Percentiles rank a stretch among this genome's conserved stretches.
Evolutionary conservation across 1,140 invertebrate species (phyloP).

Genomic region (Sipha flava): DNA sequence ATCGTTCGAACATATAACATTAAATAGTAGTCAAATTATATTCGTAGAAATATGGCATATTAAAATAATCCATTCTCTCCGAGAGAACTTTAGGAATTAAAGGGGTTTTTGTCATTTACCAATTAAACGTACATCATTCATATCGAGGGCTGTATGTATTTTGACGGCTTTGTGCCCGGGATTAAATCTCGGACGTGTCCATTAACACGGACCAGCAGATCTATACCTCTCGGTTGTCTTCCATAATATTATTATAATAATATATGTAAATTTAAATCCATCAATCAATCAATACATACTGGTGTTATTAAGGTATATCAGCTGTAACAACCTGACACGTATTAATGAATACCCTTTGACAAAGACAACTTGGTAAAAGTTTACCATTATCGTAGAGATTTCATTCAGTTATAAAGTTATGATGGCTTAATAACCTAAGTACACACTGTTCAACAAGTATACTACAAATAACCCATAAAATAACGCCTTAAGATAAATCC

Average conservation of each 20-base stretch:
- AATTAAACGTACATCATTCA: conserved; percentile 9
- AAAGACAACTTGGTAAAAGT: too few relatives aligned
- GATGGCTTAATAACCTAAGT: too few relatives aligned
- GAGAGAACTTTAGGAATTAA: neutral
- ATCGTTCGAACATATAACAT: too few relatives aligned
- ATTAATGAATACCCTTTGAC: neutral
- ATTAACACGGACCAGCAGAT: neutral
- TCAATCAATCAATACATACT: neutral
- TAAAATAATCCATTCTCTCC: neutral
- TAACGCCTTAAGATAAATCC: too few relatives aligned
- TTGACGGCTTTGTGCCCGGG: neutral
- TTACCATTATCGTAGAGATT: too few relatives aligned
- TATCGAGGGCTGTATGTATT: neutral
- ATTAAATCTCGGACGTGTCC: neutral
- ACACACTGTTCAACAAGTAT: too few relatives aligned
- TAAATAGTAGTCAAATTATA: too few relatives aligned
- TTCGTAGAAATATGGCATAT: neutral
- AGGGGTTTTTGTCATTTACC: neutral
- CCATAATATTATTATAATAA: neutral
- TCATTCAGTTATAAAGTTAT: too few relatives aligned
- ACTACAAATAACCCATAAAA: too few relatives aligned
- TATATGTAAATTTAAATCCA: neutral
- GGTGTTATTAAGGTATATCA: neutral
- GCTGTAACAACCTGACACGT: neutral
- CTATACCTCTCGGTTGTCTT: neutral